Evolutionary conservation across 2,113 vertebrate species (phyloP), one percentile per base, ranked within the genome.

Genomic region (Mustela lutreola): DNA sequence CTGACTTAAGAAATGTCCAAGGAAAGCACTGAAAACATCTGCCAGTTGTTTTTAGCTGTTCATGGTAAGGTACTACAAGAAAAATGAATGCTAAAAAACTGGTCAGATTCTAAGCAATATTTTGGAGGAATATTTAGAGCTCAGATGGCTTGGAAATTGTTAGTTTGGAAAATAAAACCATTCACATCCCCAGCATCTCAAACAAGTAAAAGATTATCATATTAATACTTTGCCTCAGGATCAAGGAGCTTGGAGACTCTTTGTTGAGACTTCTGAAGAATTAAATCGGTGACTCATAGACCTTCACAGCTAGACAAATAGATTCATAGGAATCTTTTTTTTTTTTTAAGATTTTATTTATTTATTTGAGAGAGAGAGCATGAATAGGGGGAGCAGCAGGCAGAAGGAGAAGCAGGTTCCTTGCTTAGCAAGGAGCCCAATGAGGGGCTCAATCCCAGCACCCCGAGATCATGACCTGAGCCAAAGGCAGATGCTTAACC

Each of bases 101-200:
- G 9, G 2, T 1, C 33, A 89, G 8, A 56, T 82, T 62, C 48
- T n/a, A 94, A 85, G 28, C 28, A 76, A 45, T 5, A 70, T 91
- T 60, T 91, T 92, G 56, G 7, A 22, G 14, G 22, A 83, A 56
- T 70, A 3, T 18, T 14, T 2, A 80, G 42, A 95, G 39, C 18
- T 70, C 4, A 70, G 15, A 5, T 85, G 53, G 76, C 63, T 28
- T 80, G 3, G 7, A 92, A 94, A 53, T n/a, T 67, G 7, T 50
- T 45, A 83, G 16, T 65, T 28, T 81, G 24, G 21, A 92, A 95
- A 94, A 70, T 53, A 89, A 95, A 96, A 86, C 1, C 4, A 45
- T 81, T 85, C 18, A 87, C 11, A 87, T 62, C 14, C 62, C 24
- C 3, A 92, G 71, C 1, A 21, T 95, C 31, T 91, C 76, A 50